Evolutionary conservation across 2,888 invertebrate species (phyloP).

Genomic region (Drosophila diplacantha): DNA sequence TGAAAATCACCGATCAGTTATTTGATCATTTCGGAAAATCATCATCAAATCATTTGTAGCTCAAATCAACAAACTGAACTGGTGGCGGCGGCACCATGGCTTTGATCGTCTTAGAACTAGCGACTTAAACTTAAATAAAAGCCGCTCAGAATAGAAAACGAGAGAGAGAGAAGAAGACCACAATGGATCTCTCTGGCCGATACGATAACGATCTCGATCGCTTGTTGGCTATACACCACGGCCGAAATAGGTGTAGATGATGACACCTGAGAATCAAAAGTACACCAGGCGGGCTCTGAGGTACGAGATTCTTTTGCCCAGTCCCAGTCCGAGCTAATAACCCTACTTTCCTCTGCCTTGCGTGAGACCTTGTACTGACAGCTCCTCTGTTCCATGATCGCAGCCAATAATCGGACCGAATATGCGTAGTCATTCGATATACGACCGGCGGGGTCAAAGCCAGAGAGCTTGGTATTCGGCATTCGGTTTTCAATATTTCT

Average conservation of each 20-base stretch:
- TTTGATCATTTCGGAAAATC: slow-evolving; percentile 75
- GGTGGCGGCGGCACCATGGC: slow-evolving; percentile 58
- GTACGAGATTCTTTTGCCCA: slow-evolving; percentile 31
- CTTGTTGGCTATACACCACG: slow-evolving; percentile 43
- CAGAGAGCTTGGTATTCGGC: slow-evolving; percentile 23
- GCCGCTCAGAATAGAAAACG: slow-evolving; percentile 58
- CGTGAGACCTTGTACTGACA: slow-evolving; percentile 53
- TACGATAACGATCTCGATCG: slow-evolving; percentile 68
- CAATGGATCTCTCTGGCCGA: slow-evolving; percentile 57
- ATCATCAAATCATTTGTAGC: slow-evolving; percentile 76
- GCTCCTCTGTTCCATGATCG: slow-evolving; percentile 39
- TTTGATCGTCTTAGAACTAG: slow-evolving; percentile 72
- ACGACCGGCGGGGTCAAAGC: slow-evolving; percentile 70
- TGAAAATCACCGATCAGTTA: slow-evolving; percentile 74
- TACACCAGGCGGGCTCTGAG: slow-evolving; percentile 19
- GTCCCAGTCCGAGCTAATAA: slow-evolving; percentile 52
- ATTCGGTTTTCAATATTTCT: slow-evolving; percentile 1
- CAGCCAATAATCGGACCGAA: slow-evolving; percentile 73
- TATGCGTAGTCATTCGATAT: slow-evolving; percentile 76
- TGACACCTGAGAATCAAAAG: slow-evolving; percentile 75
- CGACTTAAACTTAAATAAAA: slow-evolving; percentile 72
- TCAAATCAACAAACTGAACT: slow-evolving; percentile 62
- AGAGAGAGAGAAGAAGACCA: slow-evolving; percentile 38
- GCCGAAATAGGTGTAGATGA: slow-evolving; percentile 72
- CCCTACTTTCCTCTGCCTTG: slow-evolving; percentile 53